These are phyloP conservation scores for Tineola bisselliella DNA, from an alignment of 2,888 invertebrate species.

Conservation along the genomic window DNA sequence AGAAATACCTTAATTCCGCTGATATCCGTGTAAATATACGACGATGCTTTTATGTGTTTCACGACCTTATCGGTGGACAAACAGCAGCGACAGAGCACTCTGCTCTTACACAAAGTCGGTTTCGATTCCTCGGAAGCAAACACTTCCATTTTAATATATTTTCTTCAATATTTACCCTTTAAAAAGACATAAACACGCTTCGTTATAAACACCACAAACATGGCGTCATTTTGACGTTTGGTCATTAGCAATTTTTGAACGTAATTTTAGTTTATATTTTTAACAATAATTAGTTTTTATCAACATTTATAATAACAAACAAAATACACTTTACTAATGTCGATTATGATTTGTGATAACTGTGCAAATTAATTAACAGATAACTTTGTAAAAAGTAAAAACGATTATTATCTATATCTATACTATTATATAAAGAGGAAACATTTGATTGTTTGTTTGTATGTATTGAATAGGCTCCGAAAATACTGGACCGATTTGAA, in stretches of 20 bases:
- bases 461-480: no score
- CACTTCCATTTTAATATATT: not conserved
- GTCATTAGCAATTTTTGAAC: not conserved
- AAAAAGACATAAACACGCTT: not conserved
- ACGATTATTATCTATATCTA: no score
- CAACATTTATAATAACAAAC: no score
- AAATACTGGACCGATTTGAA: no score
- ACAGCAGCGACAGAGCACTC: conserved; percentile 44
- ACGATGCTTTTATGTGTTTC: conserved; percentile 22
- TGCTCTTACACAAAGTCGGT: not conserved
- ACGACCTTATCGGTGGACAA: conserved; percentile 36
- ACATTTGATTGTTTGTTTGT: no score
- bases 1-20: conserved; percentile 40
- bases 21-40: conserved; percentile 32
- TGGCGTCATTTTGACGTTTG: not conserved
- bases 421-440: no score
- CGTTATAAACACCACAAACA: not conserved
- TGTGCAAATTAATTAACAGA: no score
- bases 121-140: not conserved
- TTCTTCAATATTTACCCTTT: not conserved
- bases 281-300: no score
- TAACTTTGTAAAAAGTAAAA: no score
- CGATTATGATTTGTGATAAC: no score
- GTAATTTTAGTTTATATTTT: no score
- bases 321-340: no score